phyloP scores from a whole-genome alignment of 2,113 vertebrate genomes.

The Drymodes brunneopygia region DNA sequence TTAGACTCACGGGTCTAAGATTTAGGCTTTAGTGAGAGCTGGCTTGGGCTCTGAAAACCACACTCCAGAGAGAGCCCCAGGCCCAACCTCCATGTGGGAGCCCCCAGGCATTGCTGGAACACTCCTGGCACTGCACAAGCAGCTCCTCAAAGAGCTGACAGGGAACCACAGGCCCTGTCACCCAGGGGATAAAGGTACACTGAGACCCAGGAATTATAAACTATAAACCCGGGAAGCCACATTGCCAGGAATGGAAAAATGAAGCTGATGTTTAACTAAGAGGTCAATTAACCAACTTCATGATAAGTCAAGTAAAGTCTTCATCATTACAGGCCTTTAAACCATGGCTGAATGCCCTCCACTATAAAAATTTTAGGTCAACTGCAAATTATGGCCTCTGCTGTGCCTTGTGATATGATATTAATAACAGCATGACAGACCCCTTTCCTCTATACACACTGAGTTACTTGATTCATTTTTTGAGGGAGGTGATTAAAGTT shows the following conservation, averaged over 20 bases:
- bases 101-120: neutral
- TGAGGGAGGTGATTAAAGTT: neutral
- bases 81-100: neutral
- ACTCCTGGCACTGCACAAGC: neutral
- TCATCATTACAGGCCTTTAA: neutral
- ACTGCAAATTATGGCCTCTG: neutral
- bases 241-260: neutral
- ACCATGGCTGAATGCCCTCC: neutral
- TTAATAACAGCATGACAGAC: neutral
- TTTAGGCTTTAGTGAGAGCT: neutral
- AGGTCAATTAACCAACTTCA: neutral
- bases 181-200: neutral
- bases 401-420: neutral
- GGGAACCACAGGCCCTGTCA: rapidly evolving
- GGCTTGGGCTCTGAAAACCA: neutral
- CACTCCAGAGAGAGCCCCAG: neutral
- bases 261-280: neutral
- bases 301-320: neutral
- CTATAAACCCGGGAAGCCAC: neutral
- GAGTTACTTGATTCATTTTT: neutral
- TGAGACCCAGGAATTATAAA: neutral
- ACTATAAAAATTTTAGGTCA: neutral
- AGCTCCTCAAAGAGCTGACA: neutral
- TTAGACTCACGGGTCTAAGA: neutral
- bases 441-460: neutral